A percentile compares a stretch with the other conserved stretches of the same genome.
Conservation (phyloP, 2,888 invertebrate genomes). For the Metellina segmentata region DNA sequence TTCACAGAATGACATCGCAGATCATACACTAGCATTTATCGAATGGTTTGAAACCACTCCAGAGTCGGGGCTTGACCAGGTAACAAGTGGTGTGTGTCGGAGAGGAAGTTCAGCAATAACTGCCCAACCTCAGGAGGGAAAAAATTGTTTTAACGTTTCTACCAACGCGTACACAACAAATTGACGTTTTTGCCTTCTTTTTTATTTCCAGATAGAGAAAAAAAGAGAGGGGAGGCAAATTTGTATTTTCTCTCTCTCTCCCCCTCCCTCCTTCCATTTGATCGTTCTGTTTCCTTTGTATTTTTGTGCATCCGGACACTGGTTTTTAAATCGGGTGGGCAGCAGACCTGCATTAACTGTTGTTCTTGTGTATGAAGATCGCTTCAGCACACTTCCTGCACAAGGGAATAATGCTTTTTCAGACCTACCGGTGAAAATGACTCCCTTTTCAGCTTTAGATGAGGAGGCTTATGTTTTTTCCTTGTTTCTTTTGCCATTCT, state of each 20-base stretch:
- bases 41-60: not conserved
- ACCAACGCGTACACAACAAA: conserved; percentile 47
- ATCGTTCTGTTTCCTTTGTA: conserved; percentile 63
- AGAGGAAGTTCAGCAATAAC: conserved; percentile 26
- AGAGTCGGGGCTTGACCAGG: not conserved
- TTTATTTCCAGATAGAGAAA: conserved; percentile 14
- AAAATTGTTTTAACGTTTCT: conserved; percentile 10
- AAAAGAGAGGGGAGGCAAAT: conserved; percentile 35
- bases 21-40: not conserved
- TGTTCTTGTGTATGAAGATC: conserved; percentile 67
- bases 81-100: conserved; percentile 28
- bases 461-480: conserved; percentile 21
- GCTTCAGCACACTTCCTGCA: conserved; percentile 70
- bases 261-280: conserved; percentile 26
- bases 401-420: conserved; percentile 55
- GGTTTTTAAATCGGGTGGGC: conserved; percentile 59
- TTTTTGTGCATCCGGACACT: conserved; percentile 57
- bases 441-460: conserved; percentile 31
- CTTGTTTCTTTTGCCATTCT: not conserved
- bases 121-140: not conserved
- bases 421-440: conserved; percentile 74
- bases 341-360: conserved; percentile 62
- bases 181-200: conserved; percentile 50
- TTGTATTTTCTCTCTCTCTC: conserved; percentile 16
- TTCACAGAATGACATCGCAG: too few relatives aligned